phyloP scores from a whole-genome alignment of 2,113 vertebrate genomes.

The Uria aalge region DNA sequence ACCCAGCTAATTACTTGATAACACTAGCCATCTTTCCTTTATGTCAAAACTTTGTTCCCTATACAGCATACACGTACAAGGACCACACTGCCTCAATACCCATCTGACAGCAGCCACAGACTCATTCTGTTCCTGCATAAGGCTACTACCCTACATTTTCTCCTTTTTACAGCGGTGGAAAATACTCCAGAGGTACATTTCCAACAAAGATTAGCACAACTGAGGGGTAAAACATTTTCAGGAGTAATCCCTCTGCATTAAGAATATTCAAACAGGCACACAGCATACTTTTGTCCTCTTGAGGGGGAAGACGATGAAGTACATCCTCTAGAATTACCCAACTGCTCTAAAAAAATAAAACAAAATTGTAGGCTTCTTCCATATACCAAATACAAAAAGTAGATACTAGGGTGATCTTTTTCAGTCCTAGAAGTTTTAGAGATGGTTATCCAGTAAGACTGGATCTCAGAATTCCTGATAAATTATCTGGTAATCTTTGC shows the following conservation, averaged over 20 bases:
- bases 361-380: neutral
- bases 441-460: neutral
- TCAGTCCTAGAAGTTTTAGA: neutral
- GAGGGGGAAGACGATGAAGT: neutral
- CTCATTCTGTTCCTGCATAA: neutral
- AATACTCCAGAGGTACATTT: neutral
- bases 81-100: neutral
- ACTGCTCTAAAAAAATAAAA: neutral
- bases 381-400: neutral
- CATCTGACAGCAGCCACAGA: neutral
- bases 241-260: neutral
- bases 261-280: neutral
- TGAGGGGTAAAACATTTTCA: neutral
- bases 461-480: neutral
- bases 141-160: neutral
- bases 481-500: neutral
- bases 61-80: fast-evolving
- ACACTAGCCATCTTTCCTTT: neutral
- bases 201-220: neutral
- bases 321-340: neutral
- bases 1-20: neutral
- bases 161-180: neutral
- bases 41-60: neutral
- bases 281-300: neutral
- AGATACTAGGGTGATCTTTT: neutral